Evolutionary conservation across 2,888 invertebrate species (phyloP), one percentile per base, ranked within the genome.

Genomic region (Coleophora flavipennella): DNA sequence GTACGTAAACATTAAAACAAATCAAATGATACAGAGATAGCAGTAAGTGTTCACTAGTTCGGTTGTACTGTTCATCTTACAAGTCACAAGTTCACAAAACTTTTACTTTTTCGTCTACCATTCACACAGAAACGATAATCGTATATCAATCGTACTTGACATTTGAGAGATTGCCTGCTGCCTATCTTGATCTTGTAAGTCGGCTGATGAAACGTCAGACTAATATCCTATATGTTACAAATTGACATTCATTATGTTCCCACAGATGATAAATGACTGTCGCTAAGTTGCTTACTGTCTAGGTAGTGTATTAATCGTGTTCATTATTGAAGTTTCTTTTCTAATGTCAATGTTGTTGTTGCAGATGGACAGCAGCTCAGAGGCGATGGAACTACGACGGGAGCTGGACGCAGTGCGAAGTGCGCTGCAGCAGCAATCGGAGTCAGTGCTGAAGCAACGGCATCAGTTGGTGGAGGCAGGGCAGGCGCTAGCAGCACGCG

Each of bases 351-450:
- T 10, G 25, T 25, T 33, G 11, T 38, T 32, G 49, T 88, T 89
- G 31, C 87, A 91, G 91, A 89, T 90, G 88, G 88, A 89, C 67
- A 86, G 87, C 68, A 90, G 91, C 52, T 83, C 85, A 41, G 85
- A 89, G 57, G 85, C 88, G 48, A 79, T 85, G 65, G 83, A 86
- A 57, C 64, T 89, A 50, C 75, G 88, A 50, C 80, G 86, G 44
- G 91, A 92, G 77, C 72, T 92, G 55, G 89, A 89, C 57, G 87
- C 88, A 39, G 90, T 90, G 11, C 89, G 88, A 51, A 88, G 88
- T 50, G 90, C 90, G 40, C 75, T 91, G 48, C 89, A 88, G 53
- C 83, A 88, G 45, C 89, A 89, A 64, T 88, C 88, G 0, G 86
- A 81, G 51, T 88, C 88, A 8, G 87, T 88, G 31, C 75, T 88